Conservation (phyloP, 53 echinoderm and acorn worm species). For the Crossaster papposus region DNA sequence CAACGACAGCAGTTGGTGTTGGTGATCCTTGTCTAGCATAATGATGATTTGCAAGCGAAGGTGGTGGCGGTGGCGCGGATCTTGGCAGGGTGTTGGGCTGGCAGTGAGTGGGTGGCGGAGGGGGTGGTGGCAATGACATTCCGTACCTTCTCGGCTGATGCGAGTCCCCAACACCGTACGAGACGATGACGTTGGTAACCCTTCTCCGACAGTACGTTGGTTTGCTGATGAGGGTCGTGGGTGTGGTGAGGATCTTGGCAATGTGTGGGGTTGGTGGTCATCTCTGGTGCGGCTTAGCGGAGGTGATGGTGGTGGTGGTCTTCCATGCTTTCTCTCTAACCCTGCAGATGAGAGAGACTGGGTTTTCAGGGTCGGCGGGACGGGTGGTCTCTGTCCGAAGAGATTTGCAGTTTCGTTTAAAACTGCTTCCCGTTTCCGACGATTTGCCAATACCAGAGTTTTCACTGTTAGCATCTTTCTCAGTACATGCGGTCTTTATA, state of each 20-base stretch:
- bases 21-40: too few relatives aligned
- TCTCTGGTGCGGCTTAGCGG: background rate
- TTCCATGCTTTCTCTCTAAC: background rate
- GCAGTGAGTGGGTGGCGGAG: too few relatives aligned
- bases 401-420: background rate
- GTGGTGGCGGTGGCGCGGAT: background rate
- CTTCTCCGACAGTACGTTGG: background rate
- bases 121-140: too few relatives aligned
- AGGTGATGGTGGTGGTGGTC: background rate
- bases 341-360: background rate
- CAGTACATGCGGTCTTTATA: background rate
- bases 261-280: background rate
- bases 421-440: too few relatives aligned
- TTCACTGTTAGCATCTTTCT: background rate
- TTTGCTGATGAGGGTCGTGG: background rate
- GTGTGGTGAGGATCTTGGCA: background rate
- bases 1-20: too few relatives aligned
- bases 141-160: background rate
- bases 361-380: background rate
- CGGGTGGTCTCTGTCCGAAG: background rate
- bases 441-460: too few relatives aligned
- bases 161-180: background rate
- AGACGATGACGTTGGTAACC: background rate
- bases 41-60: background rate
- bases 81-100: background rate